Conservation (phyloP, 2,113 vertebrate genomes). For the Heterotilapia buettikoferi region DNA sequence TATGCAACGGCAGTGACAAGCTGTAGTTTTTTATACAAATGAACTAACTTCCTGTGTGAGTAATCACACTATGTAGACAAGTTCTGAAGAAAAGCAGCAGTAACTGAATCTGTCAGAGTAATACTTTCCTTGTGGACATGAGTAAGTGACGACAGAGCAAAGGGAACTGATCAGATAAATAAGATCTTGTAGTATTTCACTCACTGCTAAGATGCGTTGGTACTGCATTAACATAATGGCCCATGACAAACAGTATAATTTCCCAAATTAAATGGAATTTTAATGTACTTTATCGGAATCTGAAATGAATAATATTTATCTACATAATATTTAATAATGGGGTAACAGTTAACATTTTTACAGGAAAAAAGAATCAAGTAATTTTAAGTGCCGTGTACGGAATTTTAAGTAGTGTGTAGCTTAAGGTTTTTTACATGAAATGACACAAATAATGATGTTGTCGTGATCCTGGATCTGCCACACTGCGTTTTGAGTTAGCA, state of each 20-base stretch:
- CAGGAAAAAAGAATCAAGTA: not conserved
- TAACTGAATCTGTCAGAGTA: not conserved
- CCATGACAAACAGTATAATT: not conserved
- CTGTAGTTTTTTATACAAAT: not conserved
- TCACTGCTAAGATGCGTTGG: not conserved
- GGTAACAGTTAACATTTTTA: not conserved
- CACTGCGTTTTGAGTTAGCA: not conserved
- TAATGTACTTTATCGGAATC: not conserved
- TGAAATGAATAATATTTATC: not conserved
- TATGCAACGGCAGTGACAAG: not conserved
- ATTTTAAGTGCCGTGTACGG: not conserved
- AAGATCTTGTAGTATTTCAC: not conserved
- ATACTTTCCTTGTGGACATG: not conserved
- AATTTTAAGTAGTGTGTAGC: not conserved
- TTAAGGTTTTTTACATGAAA: not conserved
- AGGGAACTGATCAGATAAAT: not conserved
- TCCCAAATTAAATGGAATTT: not conserved
- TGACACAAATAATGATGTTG: not conserved
- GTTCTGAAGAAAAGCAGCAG: not conserved
- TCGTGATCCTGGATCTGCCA: not conserved
- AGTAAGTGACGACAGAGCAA: not conserved
- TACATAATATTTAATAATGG: not conserved
- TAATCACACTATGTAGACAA: constrained; percentile 22
- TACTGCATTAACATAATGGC: not conserved
- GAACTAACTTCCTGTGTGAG: not conserved